A percentile compares a stretch with the other conserved stretches of the same genome.
phyloP scores from a whole-genome alignment of 2,797 vertebrate species.

The Sebastiscus albofasciatus region DNA sequence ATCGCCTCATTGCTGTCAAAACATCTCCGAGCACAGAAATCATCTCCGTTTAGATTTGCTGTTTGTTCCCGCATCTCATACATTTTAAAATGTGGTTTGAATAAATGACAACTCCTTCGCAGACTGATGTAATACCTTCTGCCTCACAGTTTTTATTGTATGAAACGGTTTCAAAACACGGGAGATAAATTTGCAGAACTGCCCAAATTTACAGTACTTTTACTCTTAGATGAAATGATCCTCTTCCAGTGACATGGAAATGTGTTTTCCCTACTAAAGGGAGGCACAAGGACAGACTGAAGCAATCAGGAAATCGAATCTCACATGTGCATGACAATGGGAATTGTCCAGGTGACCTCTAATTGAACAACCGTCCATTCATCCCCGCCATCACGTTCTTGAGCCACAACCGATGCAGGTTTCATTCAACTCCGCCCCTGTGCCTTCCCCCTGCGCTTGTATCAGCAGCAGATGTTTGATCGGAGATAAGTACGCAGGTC shows the following conservation, averaged over 20 bases:
- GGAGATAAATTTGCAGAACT: conserved; percentile 19
- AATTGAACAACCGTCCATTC: conserved; percentile 62
- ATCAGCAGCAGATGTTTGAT: conserved; percentile 80
- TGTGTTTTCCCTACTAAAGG: background rate
- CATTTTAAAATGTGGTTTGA: conserved; percentile 59
- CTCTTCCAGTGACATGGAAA: background rate
- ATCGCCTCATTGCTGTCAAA: conserved; percentile 53
- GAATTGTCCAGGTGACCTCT: conserved; percentile 72
- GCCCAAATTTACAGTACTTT: conserved; percentile 2
- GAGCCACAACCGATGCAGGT: conserved; percentile 60
- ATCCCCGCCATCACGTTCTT: conserved; percentile 39
- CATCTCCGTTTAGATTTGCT: conserved; percentile 61
- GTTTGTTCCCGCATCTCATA: conserved; percentile 59
- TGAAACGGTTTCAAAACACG: conserved; percentile 17
- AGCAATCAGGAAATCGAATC: conserved; percentile 69
- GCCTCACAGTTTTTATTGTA: conserved; percentile 2
- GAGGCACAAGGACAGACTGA: conserved; percentile 26
- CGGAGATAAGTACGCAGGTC: conserved; percentile 72
- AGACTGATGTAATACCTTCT: conserved; percentile 39
- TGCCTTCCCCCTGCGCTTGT: conserved; percentile 33
- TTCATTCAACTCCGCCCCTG: conserved; percentile 40
- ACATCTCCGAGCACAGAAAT: conserved; percentile 50
- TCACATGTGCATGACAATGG: conserved; percentile 65
- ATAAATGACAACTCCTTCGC: conserved; percentile 48
- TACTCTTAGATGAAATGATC: background rate